These are phyloP conservation scores for Tuberolachnus salignus DNA, from an alignment of 2,888 invertebrate genomes.

Conservation along the genomic window DNA sequence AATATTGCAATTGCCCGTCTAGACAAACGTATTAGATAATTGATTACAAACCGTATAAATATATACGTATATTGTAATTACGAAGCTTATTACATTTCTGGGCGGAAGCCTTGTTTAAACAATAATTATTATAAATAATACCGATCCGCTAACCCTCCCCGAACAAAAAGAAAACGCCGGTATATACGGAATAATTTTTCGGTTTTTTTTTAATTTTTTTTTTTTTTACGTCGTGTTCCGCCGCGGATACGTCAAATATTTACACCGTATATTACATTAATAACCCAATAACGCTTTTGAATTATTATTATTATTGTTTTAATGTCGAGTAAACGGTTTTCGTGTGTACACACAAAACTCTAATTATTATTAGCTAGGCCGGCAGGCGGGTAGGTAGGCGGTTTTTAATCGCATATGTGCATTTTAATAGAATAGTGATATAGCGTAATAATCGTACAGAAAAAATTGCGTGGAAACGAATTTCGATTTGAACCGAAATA, in stretches of 20 bases:
- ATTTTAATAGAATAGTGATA: slow-evolving; percentile 16
- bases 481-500: not conserved
- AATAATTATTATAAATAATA: slow-evolving; percentile 17
- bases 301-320: slow-evolving; percentile 34
- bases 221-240: slow-evolving; percentile 2
- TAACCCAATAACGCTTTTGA: slow-evolving; percentile 16
- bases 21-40: not conserved
- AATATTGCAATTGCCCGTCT: not conserved
- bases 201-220: slow-evolving; percentile 32
- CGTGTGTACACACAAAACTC: slow-evolving; percentile 46
- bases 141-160: not conserved
- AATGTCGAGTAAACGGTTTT: slow-evolving; percentile 48
- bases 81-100: slow-evolving; percentile 4
- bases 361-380: slow-evolving; percentile 38
- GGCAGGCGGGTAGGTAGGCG: not conserved
- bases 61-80: too few relatives aligned
- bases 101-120: slow-evolving; percentile 5
- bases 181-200: slow-evolving; percentile 32
- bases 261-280: slow-evolving; percentile 14
- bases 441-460: not conserved
- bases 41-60: too few relatives aligned
- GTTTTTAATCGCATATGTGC: slow-evolving; percentile 36
- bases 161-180: slow-evolving; percentile 8
- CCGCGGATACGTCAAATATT: slow-evolving; percentile 39
- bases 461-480: slow-evolving; percentile 41